Base-by-base conservation (phyloP, 1,140 invertebrate genomes). In the Apis laboriosa region DNA sequence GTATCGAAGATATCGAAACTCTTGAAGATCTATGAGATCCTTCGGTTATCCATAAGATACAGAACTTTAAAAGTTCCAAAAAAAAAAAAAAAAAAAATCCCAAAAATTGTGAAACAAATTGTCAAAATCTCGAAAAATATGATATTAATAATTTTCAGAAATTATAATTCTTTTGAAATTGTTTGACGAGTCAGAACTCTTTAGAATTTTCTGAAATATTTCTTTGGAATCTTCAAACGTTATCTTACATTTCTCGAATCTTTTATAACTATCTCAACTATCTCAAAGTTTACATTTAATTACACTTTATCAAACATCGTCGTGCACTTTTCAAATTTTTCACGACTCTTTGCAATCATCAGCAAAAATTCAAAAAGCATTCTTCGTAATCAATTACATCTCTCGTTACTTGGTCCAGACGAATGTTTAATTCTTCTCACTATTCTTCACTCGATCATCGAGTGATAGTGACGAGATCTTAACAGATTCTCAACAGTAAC, bases 341-440 rank as follows among this genome's bases (percentile, higher is more conserved):
- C 34, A 7, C 34, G 5, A 43, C 5, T 43, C 5, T 34, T 34
- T 43, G 4, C 34, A 43, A 43, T 43, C 34, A 7, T 4, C 34
- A 43, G 4, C 34, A 7, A 7, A 43, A 43, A 43, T 4, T 43
- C 34, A 43, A 43, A 43, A 43, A 43, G 34, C 34, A 43, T 34
- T 28, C 13, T 19, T 53, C 53, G 70, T 74, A 66, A 85, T 85
- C 83, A 82, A 86, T 86, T 85, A 81, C 78, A 58, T 61, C 51
- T 68, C 63, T 53, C 66, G 64, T 82, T 86, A 82, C 85, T 86
- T 84, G 68, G 74, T 85, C 78, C 63, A 84, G 78, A 34, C 34
- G 2, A 43, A 7, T 43, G 34, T 43, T 43, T 5, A 7, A 43
- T 43, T 43, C 34, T 43, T 7, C 5, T 43, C 34, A 7, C 34